Evolutionary conservation across 2,113 vertebrate species (phyloP), one percentile per base, ranked within the genome.

Genomic region (Eidolon helvum): DNA sequence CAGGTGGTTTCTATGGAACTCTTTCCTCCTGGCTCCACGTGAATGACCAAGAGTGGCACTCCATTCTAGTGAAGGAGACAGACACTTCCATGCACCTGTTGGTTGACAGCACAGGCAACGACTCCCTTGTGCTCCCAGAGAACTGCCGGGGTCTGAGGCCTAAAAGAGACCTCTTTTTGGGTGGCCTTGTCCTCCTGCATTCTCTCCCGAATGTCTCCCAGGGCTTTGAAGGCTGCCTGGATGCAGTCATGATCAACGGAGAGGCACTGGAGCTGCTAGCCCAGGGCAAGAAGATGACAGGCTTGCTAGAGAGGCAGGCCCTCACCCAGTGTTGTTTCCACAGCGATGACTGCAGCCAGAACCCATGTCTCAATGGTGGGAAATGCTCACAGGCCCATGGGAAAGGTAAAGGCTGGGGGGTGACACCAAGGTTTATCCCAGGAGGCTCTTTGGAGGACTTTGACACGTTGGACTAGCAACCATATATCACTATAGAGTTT

Each of bases 171-270:
- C 90, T 99, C 96, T 88, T 99, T 69, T 98, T 99, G 16, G 99
- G 99, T 0, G 98, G 98, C 28, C 87, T 98, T 1, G 89, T 98
- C 24, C 97, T 96, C 66, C 43, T 8, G 0, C 95, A 63, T 85
- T 95, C 92, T 71, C 87, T 97, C 61, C 93, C 95, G 84, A 95
- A 94, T 6, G 90, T 97, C 26, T 97, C 97, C 0, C 66, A 68
- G 33, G 99, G 98, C 2, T 99, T 99, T 89, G 96, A 94, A 7
- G 99, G 99, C 84, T 99, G 99, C 96, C 96, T 99, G 91, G 99
- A 99, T 0, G 97, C 94, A 40, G 80, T 99, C 68, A 89, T 97
- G n/a, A 98, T 99, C 93, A 99, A 99, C 0, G 98, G 99, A 65
- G 97, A 98, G 98, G 97, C 97, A 0, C 97, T 99, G 94, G 96